Conservation (phyloP, 2,888 invertebrate genomes). For the Carabus problematicus region DNA sequence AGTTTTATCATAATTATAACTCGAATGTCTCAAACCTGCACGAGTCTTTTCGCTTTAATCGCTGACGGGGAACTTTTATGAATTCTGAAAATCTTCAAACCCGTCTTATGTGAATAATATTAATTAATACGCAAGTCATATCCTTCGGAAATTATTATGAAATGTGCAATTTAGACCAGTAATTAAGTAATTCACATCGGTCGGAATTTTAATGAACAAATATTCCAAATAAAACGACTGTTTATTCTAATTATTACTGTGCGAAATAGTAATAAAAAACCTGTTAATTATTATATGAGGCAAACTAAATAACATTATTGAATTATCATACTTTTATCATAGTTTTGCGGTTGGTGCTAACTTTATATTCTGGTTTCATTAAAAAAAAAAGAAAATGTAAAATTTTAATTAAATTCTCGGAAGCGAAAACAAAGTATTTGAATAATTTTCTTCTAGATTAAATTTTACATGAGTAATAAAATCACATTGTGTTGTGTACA, state of each 20-base stretch:
- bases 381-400: slow-evolving; percentile 17
- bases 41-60: background rate
- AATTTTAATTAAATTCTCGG: slow-evolving; percentile 18
- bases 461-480: slow-evolving; percentile 25
- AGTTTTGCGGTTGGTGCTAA: background rate
- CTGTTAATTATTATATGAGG: background rate
- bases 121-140: slow-evolving; percentile 11
- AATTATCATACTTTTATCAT: no score
- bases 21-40: background rate
- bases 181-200: slow-evolving; percentile 17
- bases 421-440: slow-evolving; percentile 2
- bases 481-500: slow-evolving; percentile 11
- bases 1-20: no score
- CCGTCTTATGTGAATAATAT: background rate
- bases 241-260: slow-evolving; percentile 20
- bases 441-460: slow-evolving; percentile 16
- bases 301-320: background rate
- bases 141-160: background rate
- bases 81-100: background rate
- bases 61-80: background rate
- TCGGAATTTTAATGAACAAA: slow-evolving; percentile 30
- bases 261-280: slow-evolving; percentile 1
- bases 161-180: background rate
- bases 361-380: background rate
- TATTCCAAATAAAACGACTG: slow-evolving; percentile 18